phyloP scores from a whole-genome alignment of 2,888 invertebrate genomes.

The Lepetodrilus schrolli region DNA sequence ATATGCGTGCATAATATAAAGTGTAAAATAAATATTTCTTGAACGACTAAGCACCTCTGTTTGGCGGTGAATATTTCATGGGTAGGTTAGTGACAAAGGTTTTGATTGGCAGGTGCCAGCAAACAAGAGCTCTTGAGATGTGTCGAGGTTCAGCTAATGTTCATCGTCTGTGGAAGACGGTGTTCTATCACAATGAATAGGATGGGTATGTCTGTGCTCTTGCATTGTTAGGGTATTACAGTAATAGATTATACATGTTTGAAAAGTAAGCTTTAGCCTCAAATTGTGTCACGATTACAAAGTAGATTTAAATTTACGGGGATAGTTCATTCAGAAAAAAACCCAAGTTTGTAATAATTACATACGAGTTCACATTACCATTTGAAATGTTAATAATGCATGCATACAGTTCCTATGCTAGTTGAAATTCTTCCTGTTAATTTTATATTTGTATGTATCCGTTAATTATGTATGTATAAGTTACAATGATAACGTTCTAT shows the following conservation, averaged over 20 bases:
- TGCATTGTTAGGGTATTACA: too few relatives aligned
- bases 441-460: too few relatives aligned
- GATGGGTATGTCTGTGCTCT: not conserved
- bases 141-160: not conserved
- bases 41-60: not conserved
- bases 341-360: too few relatives aligned
- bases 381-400: too few relatives aligned
- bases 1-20: too few relatives aligned
- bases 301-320: too few relatives aligned
- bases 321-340: too few relatives aligned
- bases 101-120: conserved; percentile 11
- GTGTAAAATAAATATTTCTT: not conserved
- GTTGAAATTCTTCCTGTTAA: too few relatives aligned
- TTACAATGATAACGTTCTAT: too few relatives aligned
- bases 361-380: too few relatives aligned
- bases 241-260: conserved; percentile 9
- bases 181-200: conserved; percentile 10
- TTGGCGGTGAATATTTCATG: conserved; percentile 21
- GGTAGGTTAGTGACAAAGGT: not conserved
- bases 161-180: not conserved
- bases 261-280: not conserved
- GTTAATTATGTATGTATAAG: too few relatives aligned
- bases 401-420: too few relatives aligned
- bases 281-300: not conserved
- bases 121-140: not conserved